Evolutionary conservation across 2,888 invertebrate genomes (phyloP), one percentile per base, ranked within the genome.

Genomic region (Augochlorella aurata): DNA sequence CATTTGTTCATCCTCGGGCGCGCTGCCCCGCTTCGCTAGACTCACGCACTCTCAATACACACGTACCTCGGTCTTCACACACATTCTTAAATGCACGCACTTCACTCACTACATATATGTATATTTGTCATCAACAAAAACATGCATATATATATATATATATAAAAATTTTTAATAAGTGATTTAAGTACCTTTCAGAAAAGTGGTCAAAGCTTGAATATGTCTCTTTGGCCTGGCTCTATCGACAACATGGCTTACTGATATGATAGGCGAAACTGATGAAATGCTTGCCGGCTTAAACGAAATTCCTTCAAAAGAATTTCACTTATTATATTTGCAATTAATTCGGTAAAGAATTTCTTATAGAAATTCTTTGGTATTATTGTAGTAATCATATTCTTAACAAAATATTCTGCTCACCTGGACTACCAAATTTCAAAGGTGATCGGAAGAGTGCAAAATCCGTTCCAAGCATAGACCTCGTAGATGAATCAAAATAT

Each of bases 251-350:
- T 86, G 74, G 44, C 87, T 90, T 24, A 92, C 74, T 83, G 89
- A 88, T 66, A 92, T 90, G 3, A 91, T 77, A 0, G 92, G 91
- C 5, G 91, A 90, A 12, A 83, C 77, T 0, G 71, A 47, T 2
- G 89, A 78, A 18, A 88, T 67, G 69, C 90, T 82, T 16, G 88
- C 90, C 2, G 92, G 92, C 61, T 88, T 84, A 47, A 92, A 87
- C 8, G 84, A 88, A 47, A 92, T 85, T 65, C 92, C 92, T 92
- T 47, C 47, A 66, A 12, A 69, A 21, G 68, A 29, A 80, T 65
- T 82, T 49, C 16, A 49, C 2, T 71, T 52, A 21, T 54, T 66
- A 49, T n/a, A 47, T 16, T 18, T 29, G 16, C 61, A 29, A 29
- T 2, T 29, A 29, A 16, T 24, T 24, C 7, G 14, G 21, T 58